phyloP scores from a whole-genome alignment of 2,113 vertebrate species.

The Lampris megalopsis region DNA sequence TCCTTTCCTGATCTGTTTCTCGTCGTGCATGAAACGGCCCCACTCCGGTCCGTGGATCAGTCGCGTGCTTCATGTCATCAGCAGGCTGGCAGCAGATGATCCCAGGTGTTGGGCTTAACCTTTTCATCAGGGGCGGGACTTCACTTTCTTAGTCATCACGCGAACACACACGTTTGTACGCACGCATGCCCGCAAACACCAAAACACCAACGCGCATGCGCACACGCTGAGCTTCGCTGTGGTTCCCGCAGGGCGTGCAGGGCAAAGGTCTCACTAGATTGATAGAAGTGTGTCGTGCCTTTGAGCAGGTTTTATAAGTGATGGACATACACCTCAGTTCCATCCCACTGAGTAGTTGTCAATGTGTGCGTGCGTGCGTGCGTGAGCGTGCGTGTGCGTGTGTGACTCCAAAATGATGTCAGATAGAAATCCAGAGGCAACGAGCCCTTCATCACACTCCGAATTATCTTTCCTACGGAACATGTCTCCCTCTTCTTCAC shows the following conservation, averaged over 20 bases:
- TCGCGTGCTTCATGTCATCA: constrained; percentile 48
- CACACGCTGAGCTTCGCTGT: not conserved
- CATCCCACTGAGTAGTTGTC: constrained; percentile 57
- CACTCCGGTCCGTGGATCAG: constrained; percentile 54
- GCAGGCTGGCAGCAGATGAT: constrained; percentile 17
- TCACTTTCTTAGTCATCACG: constrained; percentile 16
- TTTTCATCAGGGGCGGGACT: constrained; percentile 23
- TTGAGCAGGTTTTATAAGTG: constrained; percentile 39
- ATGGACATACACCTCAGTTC: constrained; percentile 38
- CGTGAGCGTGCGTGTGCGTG: constrained; percentile 6
- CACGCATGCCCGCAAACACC: not conserved
- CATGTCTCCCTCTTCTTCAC: constrained; percentile 16
- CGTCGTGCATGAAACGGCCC: constrained; percentile 33
- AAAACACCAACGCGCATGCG: not conserved
- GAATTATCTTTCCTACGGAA: constrained; percentile 18
- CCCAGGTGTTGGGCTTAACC: constrained; percentile 44
- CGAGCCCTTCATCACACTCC: constrained; percentile 40
- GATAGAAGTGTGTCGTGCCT: constrained; percentile 34
- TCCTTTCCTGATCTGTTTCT: not conserved
- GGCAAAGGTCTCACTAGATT: constrained; percentile 38
- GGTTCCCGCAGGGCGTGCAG: constrained; percentile 8
- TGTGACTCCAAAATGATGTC: not conserved
- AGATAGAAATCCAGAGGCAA: constrained; percentile 17
- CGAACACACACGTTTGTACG: not conserved
- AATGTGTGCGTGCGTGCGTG: constrained; percentile 21